Conservation (phyloP, 2,797 vertebrate species). For the Tinamus major region DNA sequence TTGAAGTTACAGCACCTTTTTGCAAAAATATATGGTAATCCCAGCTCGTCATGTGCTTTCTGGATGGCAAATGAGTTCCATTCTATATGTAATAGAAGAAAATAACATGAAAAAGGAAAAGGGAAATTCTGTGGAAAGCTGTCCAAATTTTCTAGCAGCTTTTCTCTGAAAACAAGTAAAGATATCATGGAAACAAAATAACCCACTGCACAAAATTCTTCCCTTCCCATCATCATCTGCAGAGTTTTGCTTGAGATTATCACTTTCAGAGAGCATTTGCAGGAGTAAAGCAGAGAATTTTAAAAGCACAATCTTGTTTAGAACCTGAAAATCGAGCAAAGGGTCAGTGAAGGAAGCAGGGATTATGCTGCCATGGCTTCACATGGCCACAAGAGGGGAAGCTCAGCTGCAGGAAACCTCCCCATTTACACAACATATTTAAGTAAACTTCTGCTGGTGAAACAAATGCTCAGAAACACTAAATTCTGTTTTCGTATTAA, state of each 20-base stretch:
- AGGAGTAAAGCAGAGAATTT: not conserved
- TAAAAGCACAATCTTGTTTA: fast-evolving
- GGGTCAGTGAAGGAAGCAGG: not conserved
- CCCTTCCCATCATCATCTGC: not conserved
- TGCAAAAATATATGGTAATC: not conserved
- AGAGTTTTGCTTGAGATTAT: not conserved
- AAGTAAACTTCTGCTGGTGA: not conserved
- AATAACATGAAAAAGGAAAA: not conserved
- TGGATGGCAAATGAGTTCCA: not conserved
- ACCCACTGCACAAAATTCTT: not conserved
- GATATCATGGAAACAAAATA: not conserved
- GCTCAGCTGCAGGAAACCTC: not conserved
- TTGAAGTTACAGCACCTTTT: not conserved
- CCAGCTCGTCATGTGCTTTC: not conserved
- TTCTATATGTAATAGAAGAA: not conserved
- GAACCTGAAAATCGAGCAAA: not conserved
- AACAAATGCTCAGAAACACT: not conserved
- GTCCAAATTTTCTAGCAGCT: not conserved
- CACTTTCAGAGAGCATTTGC: not conserved
- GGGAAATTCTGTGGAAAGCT: not conserved
- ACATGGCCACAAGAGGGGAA: conserved; percentile 68
- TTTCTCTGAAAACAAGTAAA: not conserved
- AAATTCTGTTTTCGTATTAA: not conserved
- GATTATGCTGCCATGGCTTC: not conserved
- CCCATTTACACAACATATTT: not conserved